These are phyloP conservation scores for Arvicola amphibius DNA, from an alignment of 2,797 vertebrate genomes.

Conservation along the genomic window DNA sequence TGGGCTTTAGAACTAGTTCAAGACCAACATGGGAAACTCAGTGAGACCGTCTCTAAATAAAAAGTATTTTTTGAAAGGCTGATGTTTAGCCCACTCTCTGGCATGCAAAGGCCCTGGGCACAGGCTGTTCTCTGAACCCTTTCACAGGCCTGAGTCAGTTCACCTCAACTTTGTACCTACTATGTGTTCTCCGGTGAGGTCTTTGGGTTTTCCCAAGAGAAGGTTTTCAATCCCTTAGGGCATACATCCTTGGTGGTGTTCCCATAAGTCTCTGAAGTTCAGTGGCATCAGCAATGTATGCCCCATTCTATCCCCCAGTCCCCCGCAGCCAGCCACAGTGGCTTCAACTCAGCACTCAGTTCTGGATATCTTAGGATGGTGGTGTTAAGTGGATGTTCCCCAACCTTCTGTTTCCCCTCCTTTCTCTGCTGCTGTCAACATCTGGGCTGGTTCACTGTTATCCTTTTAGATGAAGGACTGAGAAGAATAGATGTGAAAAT, in stretches of 20 bases:
- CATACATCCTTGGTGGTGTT: not conserved
- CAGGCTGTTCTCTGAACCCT: not conserved
- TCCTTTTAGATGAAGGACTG: not conserved
- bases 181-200: not conserved
- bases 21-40: not conserved
- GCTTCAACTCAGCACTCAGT: not conserved
- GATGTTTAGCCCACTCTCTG: not conserved
- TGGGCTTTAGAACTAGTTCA: not conserved
- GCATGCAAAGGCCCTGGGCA: not conserved
- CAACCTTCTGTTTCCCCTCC: not conserved
- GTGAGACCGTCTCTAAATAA: not conserved
- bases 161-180: not conserved
- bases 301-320: fast-evolving
- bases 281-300: not conserved
- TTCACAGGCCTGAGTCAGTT: not conserved
- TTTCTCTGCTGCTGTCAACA: not conserved
- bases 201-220: not conserved
- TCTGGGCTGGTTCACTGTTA: conserved; percentile 33
- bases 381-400: not conserved
- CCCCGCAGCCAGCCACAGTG: not conserved
- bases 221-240: not conserved
- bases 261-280: not conserved
- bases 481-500: conserved; percentile 41
- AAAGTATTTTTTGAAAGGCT: not conserved
- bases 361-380: not conserved